Evolutionary conservation across 2,113 vertebrate genomes (phyloP).

Genomic region (Gymnobelideus leadbeateri): DNA sequence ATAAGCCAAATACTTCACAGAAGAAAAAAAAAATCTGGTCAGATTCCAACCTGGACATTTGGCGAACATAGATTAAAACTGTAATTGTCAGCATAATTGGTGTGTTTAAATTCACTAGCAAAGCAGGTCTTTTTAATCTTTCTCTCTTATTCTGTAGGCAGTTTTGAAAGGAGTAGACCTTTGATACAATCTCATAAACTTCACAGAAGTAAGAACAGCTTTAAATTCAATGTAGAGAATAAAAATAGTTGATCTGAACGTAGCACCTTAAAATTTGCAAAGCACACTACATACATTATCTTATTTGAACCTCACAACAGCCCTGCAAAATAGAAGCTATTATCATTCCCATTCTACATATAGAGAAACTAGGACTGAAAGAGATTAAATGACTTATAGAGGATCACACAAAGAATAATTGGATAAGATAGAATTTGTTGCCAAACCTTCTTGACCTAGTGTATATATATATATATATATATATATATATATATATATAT

Average conservation of each 20-base stretch:
- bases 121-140: background rate
- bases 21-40: constrained; percentile 27
- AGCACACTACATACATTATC: background rate
- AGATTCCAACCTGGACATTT: constrained; percentile 5
- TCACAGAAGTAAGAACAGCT: background rate
- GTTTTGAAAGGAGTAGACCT: background rate
- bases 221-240: background rate
- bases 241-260: background rate
- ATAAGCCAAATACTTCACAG: constrained; percentile 8
- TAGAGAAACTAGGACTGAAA: background rate
- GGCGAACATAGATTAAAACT: background rate
- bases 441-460: background rate
- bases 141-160: constrained; percentile 7
- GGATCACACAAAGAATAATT: background rate
- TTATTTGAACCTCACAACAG: background rate
- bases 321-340: background rate
- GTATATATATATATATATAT: no score
- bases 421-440: background rate
- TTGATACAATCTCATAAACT: background rate
- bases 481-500: no score
- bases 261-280: background rate
- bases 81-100: background rate
- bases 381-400: background rate
- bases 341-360: background rate
- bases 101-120: constrained; percentile 5